These are phyloP conservation scores for Dicaeum eximium DNA, from an alignment of 2,113 vertebrate genomes.

Conservation along the genomic window DNA sequence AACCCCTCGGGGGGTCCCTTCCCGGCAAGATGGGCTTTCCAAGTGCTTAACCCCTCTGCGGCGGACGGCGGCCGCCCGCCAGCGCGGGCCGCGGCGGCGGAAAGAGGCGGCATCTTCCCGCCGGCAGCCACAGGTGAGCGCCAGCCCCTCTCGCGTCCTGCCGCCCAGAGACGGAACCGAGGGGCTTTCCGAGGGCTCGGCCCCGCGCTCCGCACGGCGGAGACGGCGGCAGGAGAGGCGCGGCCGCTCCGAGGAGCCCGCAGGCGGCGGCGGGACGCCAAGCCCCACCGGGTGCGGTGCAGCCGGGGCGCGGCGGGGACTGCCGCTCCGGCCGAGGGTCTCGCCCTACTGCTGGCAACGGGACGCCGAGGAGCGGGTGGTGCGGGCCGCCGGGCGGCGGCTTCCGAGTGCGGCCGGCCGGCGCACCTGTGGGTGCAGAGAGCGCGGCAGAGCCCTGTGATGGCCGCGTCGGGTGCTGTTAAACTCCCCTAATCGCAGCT, in stretches of 20 bases:
- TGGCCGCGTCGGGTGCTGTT: not conserved
- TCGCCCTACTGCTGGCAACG: not conserved
- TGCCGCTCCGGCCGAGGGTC: not conserved
- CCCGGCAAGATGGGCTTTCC: slow-evolving; percentile 74
- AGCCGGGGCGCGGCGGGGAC: too few species aligned
- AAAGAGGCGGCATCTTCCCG: slow-evolving; percentile 41
- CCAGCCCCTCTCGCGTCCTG: not conserved
- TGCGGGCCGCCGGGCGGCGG: not conserved
- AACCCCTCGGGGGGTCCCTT: slow-evolving; percentile 56
- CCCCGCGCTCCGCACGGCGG: not conserved
- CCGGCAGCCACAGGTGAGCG: slow-evolving; percentile 47
- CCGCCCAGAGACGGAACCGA: not conserved
- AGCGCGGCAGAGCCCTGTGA: not conserved
- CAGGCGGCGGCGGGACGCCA: not conserved
- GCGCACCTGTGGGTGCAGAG: not conserved
- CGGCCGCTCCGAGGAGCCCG: not conserved
- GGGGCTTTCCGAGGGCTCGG: not conserved
- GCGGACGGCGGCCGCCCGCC: slow-evolving; percentile 34
- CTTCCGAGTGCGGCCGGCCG: not conserved
- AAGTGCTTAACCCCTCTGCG: slow-evolving; percentile 56
- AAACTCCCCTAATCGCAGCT: not conserved
- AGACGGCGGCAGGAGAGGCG: not conserved
- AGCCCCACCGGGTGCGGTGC: not conserved
- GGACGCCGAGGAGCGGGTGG: not conserved
- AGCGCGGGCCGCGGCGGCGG: slow-evolving; percentile 24